phyloP scores from a whole-genome alignment of 2,113 vertebrate species.

The Mus spicilegus region DNA sequence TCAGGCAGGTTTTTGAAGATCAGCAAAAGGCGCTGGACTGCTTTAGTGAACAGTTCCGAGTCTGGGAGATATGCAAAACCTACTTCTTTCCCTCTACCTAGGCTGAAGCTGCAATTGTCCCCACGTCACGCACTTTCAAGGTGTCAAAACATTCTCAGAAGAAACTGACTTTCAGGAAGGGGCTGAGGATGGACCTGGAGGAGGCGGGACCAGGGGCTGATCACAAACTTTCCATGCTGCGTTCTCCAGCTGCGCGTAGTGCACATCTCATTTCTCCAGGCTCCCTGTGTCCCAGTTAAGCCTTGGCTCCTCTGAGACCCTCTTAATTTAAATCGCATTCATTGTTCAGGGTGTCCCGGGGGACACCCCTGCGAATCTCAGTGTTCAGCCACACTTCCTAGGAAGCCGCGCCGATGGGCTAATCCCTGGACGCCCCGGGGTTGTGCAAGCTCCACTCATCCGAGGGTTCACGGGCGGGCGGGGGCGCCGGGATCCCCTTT shows the following conservation, averaged over 20 bases:
- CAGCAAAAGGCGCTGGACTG: neutral
- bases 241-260: neutral
- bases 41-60: neutral
- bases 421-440: neutral
- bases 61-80: neutral
- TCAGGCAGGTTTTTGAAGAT: neutral
- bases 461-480: neutral
- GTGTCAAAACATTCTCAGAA: neutral
- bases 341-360: neutral
- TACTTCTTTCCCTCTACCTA: neutral
- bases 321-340: neutral
- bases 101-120: neutral
- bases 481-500: neutral
- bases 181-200: neutral
- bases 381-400: neutral
- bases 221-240: slow-evolving; percentile 1
- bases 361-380: neutral
- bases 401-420: neutral
- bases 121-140: neutral
- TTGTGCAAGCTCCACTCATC: neutral
- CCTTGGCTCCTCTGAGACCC: neutral
- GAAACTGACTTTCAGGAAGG: neutral
- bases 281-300: neutral
- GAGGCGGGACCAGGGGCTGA: neutral
- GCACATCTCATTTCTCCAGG: neutral